These are phyloP conservation scores for Hystrix cristata DNA, from an alignment of 2,113 vertebrate species.

Conservation along the genomic window DNA sequence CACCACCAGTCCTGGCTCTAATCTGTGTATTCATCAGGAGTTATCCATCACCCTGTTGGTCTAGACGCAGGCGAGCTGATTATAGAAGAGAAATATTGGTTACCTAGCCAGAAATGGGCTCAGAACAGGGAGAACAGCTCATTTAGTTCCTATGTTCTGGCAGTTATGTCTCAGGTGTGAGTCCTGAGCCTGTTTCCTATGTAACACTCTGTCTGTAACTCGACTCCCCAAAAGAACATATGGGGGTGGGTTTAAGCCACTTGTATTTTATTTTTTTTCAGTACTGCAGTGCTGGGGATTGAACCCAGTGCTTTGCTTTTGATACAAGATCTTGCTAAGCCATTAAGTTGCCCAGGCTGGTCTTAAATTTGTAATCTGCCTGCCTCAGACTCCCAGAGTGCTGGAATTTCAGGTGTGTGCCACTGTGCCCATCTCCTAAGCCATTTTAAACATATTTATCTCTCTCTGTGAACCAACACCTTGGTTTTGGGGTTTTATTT, in stretches of 20 bases:
- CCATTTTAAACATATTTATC: not conserved
- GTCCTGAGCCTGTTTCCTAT: not conserved
- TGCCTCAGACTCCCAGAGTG: not conserved
- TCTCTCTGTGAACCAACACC: not conserved
- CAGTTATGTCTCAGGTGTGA: not conserved
- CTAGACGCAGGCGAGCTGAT: conserved; percentile 5
- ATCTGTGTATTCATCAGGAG: not conserved
- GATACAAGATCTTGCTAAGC: not conserved
- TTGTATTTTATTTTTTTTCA: not conserved
- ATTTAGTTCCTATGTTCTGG: not conserved
- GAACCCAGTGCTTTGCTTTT: not conserved
- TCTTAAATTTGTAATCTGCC: not conserved
- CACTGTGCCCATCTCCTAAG: not conserved
- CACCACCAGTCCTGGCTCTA: not conserved
- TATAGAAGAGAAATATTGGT: conserved; percentile 41
- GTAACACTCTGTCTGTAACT: not conserved
- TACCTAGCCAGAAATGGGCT: not conserved
- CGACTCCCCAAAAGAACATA: not conserved
- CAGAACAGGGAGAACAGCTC: not conserved
- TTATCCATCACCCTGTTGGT: not conserved
- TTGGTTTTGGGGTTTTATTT: not conserved
- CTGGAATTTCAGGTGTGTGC: not conserved
- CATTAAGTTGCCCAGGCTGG: not conserved
- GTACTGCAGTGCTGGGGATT: not conserved
- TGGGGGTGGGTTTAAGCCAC: not conserved